Evolutionary conservation across 2,888 invertebrate genomes (phyloP), one percentile per base, ranked within the genome.

Genomic region (Daptonema setosum): DNA sequence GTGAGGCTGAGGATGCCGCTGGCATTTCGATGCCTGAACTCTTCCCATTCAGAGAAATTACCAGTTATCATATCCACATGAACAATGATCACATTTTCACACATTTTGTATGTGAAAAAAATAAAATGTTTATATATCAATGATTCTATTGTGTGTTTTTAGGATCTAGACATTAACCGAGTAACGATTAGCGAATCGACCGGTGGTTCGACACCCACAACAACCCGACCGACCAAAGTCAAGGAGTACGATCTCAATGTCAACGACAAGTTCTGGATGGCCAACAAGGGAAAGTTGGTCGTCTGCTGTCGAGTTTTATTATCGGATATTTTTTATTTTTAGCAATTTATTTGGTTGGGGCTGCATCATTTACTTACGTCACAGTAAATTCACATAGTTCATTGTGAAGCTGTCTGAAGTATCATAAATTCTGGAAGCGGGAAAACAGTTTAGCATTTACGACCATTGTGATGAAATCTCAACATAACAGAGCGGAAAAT

Each of bases 211-310:
- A 63, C 66, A 2, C 65, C 68, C n/a, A 64, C 64, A 24, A 69
- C 70, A 8, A 65, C 67, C 54, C 63, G 67, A 55, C 65, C 67
- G 55, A 69, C 70, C 59, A 90, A 88, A 71, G 82, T 82, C 26
- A 81, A 85, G 65, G 79, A 84, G 1, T 97, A 87, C 71, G 93
- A 97, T 71, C 75, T 97, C 57, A 86, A 87, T 69, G 78, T 81
- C 56, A 58, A 63, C 3, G 97, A 97, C 72, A 83, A 82, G 59
- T 83, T 97, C 68, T 99, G 97, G 97, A 76, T 77, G 28, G 80
- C 81, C 56, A 87, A 95, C 68, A 95, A 91, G 73, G 91, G 91
- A 28, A 85, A 71, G 72, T 73, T 58, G 51, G 26, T 56, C 20
- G 30, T 30, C 2, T n/a, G n/a, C n/a, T n/a, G n/a, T 56, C 20